phyloP scores from a whole-genome alignment of 2,888 invertebrate genomes.

The Luperina testacea region DNA sequence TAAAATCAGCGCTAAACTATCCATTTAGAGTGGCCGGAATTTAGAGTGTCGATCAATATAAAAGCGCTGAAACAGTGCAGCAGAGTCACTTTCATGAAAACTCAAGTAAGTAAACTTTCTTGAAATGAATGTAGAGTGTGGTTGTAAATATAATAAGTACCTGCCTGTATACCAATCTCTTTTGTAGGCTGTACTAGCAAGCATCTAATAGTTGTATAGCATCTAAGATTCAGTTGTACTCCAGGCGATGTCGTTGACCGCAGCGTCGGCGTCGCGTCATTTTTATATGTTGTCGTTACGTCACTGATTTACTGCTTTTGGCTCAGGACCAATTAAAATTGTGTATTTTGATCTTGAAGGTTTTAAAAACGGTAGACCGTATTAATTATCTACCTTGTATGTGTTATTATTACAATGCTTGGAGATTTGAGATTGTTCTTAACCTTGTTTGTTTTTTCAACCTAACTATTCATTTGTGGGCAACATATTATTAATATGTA shows the following conservation, averaged over 20 bases:
- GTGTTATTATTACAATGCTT: not conserved
- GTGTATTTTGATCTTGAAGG: constrained; percentile 16
- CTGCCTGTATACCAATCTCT: not conserved
- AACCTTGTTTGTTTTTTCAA: no score
- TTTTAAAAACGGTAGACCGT: not conserved
- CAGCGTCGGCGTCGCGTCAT: constrained; percentile 35
- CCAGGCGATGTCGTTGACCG: constrained; percentile 61
- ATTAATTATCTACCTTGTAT: not conserved
- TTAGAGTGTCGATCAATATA: accelerated
- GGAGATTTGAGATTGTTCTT: not conserved
- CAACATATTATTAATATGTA: no score
- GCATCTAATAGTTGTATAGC: constrained; percentile 20
- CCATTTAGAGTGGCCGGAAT: not conserved
- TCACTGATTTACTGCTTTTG: constrained; percentile 43
- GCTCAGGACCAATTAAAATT: constrained; percentile 40
- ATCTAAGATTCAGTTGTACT: constrained; percentile 30
- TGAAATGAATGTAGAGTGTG: not conserved
- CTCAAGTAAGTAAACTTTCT: not conserved
- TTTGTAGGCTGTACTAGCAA: constrained; percentile 15
- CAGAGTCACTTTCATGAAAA: not conserved
- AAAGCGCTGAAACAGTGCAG: not conserved
- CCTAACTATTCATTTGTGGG: not conserved
- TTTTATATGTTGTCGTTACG: constrained; percentile 45
- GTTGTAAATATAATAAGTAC: not conserved
- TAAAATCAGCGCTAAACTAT: no score